Conservation (phyloP, 30 jellyfish, hydroid and myxozoan genomes). For the Mastigias papua region DNA sequence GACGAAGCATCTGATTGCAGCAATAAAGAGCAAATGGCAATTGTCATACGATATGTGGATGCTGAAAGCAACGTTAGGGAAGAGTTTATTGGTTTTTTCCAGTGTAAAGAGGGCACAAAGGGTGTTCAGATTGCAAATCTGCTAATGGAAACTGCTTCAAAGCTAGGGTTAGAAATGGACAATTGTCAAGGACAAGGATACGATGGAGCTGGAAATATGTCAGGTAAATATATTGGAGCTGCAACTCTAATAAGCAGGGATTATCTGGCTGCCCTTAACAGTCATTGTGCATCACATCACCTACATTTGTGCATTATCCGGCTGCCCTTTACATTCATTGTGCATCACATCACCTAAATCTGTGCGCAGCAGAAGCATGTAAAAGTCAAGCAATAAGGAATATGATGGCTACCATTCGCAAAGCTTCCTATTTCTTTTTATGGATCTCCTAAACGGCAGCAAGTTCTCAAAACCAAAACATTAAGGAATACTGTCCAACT, state of each 20-base stretch:
- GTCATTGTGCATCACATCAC: too few species aligned
- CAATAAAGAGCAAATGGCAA: conserved; percentile 63
- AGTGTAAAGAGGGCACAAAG: conserved; percentile 66
- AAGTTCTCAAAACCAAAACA: neutral
- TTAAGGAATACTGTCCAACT: neutral
- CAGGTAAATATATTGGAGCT: conserved; percentile 65
- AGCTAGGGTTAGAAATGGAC: conserved; percentile 42
- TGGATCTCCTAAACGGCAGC: neutral
- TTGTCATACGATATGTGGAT: conserved; percentile 59
- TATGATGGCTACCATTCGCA: conserved; percentile 64
- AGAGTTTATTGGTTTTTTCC: conserved; percentile 69
- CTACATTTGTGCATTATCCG: too few species aligned
- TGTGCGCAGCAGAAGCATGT: conserved; percentile 63
- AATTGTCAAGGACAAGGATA: conserved; percentile 79
- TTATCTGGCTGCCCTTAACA: too few species aligned
- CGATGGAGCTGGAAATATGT: conserved; percentile 89
- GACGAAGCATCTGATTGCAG: conserved; percentile 56
- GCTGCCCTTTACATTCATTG: conserved; percentile 76
- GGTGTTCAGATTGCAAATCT: conserved; percentile 58
- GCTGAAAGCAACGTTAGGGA: conserved; percentile 33
- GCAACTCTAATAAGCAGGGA: conserved; percentile 19
- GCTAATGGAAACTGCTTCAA: conserved; percentile 10
- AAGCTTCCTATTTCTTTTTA: conserved; percentile 11
- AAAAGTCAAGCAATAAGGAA: conserved; percentile 48
- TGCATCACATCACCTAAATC: conserved; percentile 40